phyloP scores from a whole-genome alignment of 1,140 invertebrate genomes.

The Monochamus saltuarius region DNA sequence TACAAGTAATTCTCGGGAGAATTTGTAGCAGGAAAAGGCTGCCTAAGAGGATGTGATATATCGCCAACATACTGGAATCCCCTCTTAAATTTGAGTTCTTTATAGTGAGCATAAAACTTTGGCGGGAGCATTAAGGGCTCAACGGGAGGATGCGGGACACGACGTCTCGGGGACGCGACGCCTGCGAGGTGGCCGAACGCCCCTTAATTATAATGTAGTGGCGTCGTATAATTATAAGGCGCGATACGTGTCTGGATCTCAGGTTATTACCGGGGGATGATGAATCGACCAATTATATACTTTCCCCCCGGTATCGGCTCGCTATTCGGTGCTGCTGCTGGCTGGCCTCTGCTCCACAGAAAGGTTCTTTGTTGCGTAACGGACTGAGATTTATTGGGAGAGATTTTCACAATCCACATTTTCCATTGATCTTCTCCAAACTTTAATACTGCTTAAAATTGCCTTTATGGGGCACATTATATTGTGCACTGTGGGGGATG shows the following conservation, averaged over 20 bases:
- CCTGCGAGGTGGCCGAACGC: background rate
- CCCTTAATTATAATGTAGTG: constrained; percentile 24
- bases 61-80: constrained; percentile 14
- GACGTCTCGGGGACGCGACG: constrained; percentile 12
- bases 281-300: constrained; percentile 25
- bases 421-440: constrained; percentile 21
- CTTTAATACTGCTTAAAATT: constrained; percentile 19
- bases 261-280: constrained; percentile 24
- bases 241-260: constrained; percentile 23
- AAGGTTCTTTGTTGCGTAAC: constrained; percentile 7
- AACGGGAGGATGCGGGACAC: constrained; percentile 15
- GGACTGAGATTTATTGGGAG: constrained; percentile 17
- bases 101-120: constrained; percentile 29
- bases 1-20: background rate
- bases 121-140: constrained; percentile 21
- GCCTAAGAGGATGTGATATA: constrained; percentile 18
- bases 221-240: constrained; percentile 24
- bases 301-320: background rate
- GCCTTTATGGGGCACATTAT: constrained; percentile 20
- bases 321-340: background rate
- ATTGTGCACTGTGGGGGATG: constrained; percentile 14
- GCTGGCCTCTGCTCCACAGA: background rate
- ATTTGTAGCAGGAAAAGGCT: constrained; percentile 5
- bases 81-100: constrained; percentile 29
- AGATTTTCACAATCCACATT: constrained; percentile 21